A percentile compares a stretch with the other conserved stretches of the same genome.
Evolutionary conservation across 2,113 vertebrate genomes (phyloP).

Genomic region (Rutilus rutilus): DNA sequence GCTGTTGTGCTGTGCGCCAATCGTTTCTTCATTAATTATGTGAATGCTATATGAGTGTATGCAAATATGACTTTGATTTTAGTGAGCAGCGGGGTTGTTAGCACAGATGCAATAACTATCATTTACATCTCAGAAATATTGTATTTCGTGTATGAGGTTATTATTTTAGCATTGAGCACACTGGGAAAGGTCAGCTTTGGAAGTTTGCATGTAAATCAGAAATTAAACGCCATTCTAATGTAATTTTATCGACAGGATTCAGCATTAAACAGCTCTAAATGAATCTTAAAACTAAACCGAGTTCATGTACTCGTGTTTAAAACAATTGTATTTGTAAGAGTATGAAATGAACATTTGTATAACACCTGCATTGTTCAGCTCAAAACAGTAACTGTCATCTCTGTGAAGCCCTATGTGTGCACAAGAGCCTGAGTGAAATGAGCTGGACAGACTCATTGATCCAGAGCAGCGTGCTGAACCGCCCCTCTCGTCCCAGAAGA

Average conservation of each 20-base stretch:
- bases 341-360: conserved; percentile 2
- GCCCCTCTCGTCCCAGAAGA: conserved; percentile 57
- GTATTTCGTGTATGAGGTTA: background rate
- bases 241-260: background rate
- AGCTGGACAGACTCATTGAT: conserved; percentile 27
- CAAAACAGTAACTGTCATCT: background rate
- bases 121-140: background rate
- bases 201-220: background rate
- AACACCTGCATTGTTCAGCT: conserved; percentile 13
- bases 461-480: conserved; percentile 62
- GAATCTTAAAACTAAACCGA: background rate
- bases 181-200: background rate
- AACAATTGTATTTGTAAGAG: background rate
- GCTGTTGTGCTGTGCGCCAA: background rate
- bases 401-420: background rate
- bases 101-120: background rate
- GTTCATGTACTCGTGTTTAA: background rate
- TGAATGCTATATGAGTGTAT: background rate
- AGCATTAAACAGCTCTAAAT: background rate
- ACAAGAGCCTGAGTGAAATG: background rate
- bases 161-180: background rate
- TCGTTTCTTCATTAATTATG: background rate
- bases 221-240: background rate
- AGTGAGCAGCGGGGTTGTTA: conserved; percentile 1
- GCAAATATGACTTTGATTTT: conserved; percentile 6